Base-by-base conservation (phyloP, 64 coral and sea anemone genomes). In the Montipora efflorescens region DNA sequence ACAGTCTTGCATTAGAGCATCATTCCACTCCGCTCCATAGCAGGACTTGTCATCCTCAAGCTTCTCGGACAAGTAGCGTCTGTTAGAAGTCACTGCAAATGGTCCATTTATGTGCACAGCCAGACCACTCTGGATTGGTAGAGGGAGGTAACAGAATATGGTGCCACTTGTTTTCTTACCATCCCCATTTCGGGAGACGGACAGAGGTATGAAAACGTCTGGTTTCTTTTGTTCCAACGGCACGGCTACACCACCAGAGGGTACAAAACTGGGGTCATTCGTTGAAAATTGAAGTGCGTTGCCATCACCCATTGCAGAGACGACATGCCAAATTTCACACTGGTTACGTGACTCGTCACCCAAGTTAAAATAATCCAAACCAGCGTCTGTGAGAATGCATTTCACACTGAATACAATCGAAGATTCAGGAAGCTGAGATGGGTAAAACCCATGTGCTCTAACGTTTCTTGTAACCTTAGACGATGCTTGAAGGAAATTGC, bases 21-120 rank as follows among this genome's bases (percentile, higher is more conserved):
- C 76, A 76, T 98, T 98, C 96, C 96, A 98, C 11, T 87, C 73
- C 12, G 87, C 90, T 79, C 93, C 96, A 21, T 78, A 52, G 48
- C 82, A 69, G 48, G 15, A 47, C 76, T 96, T 96, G 68, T 96
- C 95, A 64, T 96, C 95, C 68, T 92, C 90, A 5, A 91, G 92
- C 48, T 67, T 82, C 53, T 96, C 72, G n/a, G 78, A 80, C 25
- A 96, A 79, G 36, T 89, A 69, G 75, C 90, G 87, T 76, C 95
- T 96, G 86, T 90, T 96, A 44, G 90, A 83, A 1, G 80, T 79
- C 16, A 93, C 90, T 16, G 90, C 95, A 93, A 96, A 96, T 3
- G 90, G 75, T 55, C 90, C 95, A 78, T 96, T 96, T 47, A 96
- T 96, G 76, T 96, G 95, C 36, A 96, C 69, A 25, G 95, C 90